Evolutionary conservation across 2,797 vertebrate genomes (phyloP), one percentile per base, ranked within the genome.

Genomic region (Trichosurus vulpecula): DNA sequence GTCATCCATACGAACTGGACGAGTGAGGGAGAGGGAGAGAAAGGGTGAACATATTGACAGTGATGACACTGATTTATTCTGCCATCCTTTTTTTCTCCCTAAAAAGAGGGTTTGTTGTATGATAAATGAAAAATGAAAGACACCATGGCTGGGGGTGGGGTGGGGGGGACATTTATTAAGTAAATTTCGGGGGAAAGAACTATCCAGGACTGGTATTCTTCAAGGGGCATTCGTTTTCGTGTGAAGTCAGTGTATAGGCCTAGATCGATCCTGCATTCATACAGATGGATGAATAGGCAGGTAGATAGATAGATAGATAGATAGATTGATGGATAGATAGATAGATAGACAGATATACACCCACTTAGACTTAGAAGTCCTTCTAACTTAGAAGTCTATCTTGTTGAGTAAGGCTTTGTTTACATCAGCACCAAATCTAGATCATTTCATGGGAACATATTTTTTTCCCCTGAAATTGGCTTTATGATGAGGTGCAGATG

Each of bases 121-220:
- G 41, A 89, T 66, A 96, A 96, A 93, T 13, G 91, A 92, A 94
- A 94, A 90, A 54, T 47, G 94, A 92, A 58, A 93, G 90, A 90
- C 58, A 51, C 54, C 51, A 54, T 92, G n/a, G n/a, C 57, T 22
- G 93, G 35, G 41, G 41, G 58, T n/a, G 51, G 57, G 30, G n/a
- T n/a, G n/a, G 3, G 22, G n/a, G 19, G 11, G 19, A 47, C 41
- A 47, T 56, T 90, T 51, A 6, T 41, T 52, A 91, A 56, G 66
- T 74, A 27, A n/a, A 58, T 35, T 92, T 30, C 55, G 35, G 54
- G 22, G 66, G 31, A 81, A 6, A 91, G 90, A 89, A 56, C 51
- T 52, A 29, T 8, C 81, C 22, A n/a, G 8, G 58, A n/a, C 54
- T 52, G 4, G 91, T 27, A 47, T 27, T 81, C 41, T 81, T 47